Base-by-base conservation (phyloP, 2,113 vertebrate genomes). In the Callospermophilus lateralis region DNA sequence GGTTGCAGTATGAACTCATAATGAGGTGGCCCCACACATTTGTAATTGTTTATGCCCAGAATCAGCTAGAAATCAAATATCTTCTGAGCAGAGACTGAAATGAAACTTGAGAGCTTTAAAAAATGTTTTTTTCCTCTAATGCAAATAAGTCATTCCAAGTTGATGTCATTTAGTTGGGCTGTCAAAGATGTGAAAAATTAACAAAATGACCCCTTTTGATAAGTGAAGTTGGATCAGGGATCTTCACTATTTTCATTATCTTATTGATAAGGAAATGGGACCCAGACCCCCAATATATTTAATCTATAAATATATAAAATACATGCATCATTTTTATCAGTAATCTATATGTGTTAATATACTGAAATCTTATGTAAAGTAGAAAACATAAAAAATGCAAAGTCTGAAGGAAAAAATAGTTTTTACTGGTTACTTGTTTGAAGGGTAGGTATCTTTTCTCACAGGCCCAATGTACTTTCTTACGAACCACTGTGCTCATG, bases 1-100 rank as follows among this genome's bases (percentile, higher is more conserved):
- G 98, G 98, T 98, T 98, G 97, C 98, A 98, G 98, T 98, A 98
- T 98, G 98, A 99, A 98, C 98, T 98, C 97, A 98, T 99, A 99
- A 99, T 98, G 98, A 99, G 98, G 98, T 98, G 96, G 97, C 97
- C 98, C 98, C 98, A 99, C 98, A 97, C 98, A 99, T 99, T 98
- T 98, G 98, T 99, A 99, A 99, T 98, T 97, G 98, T 98, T 98
- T 97, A 91, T 89, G 91, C 97, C 30, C 89, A 73, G 94, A 85
- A 73, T 93, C 70, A 61, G 93, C 61, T 53, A 78, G 89, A 76
- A 95, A 95, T 95, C 58, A 89, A 89, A 96, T 84, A 68, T 63
- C 74, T 95, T 90, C 73, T 45, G 79, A 95, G 84, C 63, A 85
- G 53, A 81, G 26, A 65, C 32, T 58, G 70, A 94, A 76, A 68